Conservation (phyloP, 2,888 invertebrate genomes). For the Caenorhabditis wallacei region DNA sequence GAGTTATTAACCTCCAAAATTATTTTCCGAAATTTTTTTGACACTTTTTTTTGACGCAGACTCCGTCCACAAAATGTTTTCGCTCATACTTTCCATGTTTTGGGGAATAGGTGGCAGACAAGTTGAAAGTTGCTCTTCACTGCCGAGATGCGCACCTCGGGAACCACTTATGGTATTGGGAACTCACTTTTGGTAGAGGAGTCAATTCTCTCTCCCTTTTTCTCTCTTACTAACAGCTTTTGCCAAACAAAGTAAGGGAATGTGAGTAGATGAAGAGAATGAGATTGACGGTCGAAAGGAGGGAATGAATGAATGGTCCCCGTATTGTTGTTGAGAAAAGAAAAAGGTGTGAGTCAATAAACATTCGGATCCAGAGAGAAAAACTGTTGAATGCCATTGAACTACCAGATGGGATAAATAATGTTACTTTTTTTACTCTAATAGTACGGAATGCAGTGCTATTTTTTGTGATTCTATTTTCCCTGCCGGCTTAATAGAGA, state of each 20-base stretch:
- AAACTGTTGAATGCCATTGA: slow-evolving; percentile 6
- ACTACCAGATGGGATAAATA: no score
- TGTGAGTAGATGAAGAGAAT: slow-evolving; percentile 12
- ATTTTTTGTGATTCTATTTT: no score
- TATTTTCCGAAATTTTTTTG: no score
- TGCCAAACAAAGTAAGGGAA: slow-evolving; percentile 53
- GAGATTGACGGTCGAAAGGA: not conserved
- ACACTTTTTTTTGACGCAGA: no score
- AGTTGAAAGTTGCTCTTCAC: slow-evolving; percentile 56
- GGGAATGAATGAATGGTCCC: slow-evolving; percentile 24
- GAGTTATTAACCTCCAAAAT: no score
- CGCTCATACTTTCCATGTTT: no score
- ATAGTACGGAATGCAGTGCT: no score
- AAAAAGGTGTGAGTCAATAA: slow-evolving; percentile 29
- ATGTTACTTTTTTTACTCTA: no score
- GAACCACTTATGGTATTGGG: slow-evolving; percentile 54
- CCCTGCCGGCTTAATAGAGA: no score
- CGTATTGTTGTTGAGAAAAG: slow-evolving; percentile 20
- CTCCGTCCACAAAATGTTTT: no score
- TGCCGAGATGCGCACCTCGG: slow-evolving; percentile 63
- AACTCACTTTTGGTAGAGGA: slow-evolving; percentile 14
- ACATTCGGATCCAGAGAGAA: slow-evolving; percentile 9
- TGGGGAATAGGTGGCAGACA: no score
- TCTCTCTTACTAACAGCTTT: slow-evolving; percentile 59
- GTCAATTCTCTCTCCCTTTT: slow-evolving; percentile 37